A percentile compares a stretch with the other conserved stretches of the same genome.
Evolutionary conservation across 2,888 invertebrate species (phyloP).

Genomic region (Hoplodrina blanda): DNA sequence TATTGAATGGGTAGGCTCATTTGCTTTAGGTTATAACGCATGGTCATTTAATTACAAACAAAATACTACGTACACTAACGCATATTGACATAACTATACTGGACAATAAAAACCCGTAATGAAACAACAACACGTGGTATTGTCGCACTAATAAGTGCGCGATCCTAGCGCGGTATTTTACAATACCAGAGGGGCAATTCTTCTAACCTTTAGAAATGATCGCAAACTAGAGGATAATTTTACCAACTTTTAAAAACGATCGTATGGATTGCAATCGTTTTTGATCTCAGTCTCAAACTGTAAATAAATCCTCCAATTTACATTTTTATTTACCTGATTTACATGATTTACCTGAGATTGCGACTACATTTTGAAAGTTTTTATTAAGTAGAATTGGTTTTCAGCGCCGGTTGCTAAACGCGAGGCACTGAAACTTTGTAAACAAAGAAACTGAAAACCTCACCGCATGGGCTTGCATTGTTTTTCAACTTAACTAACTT

Average conservation of each 20-base stretch:
- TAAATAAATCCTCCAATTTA: no score
- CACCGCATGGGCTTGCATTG: background rate
- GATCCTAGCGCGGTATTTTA: slow-evolving; percentile 29
- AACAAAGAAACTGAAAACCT: slow-evolving; percentile 30
- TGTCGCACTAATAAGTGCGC: slow-evolving; percentile 33
- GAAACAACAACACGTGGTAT: slow-evolving; percentile 26
- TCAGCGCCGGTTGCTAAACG: slow-evolving; percentile 2
- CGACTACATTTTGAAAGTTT: no score
- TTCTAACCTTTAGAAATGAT: no score
- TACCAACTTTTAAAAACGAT: no score
- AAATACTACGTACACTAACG: background rate
- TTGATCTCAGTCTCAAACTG: no score
- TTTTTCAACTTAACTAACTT: background rate
- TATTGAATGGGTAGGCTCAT: no score
- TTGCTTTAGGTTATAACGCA: no score
- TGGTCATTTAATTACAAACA: background rate
- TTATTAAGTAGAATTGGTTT: no score
- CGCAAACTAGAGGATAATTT: no score
- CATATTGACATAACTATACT: slow-evolving; percentile 3
- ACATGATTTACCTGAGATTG: no score
- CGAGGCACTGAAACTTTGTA: slow-evolving; percentile 24
- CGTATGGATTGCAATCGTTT: no score
- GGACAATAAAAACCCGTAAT: slow-evolving; percentile 18
- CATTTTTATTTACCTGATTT: no score
- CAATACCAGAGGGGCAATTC: background rate